These are phyloP conservation scores for Hippoglossus stenolepis DNA, from an alignment of 2,113 vertebrate genomes.

Conservation along the genomic window DNA sequence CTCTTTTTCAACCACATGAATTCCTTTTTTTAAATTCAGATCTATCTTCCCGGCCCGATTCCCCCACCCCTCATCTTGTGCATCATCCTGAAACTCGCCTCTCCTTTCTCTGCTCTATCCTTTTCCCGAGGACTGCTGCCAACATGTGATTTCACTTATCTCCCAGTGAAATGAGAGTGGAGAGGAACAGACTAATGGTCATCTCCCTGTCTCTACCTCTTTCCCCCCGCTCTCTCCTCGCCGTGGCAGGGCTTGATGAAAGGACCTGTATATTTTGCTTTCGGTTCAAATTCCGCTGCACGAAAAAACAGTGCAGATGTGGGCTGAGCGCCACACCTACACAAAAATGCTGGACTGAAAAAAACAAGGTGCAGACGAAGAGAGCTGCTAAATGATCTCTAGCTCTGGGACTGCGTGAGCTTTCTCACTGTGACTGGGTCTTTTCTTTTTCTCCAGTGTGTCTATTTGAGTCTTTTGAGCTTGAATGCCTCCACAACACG, in stretches of 20 bases:
- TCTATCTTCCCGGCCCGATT: not conserved
- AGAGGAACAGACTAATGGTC: constrained; percentile 77
- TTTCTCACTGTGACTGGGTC: no score
- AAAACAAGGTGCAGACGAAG: no score
- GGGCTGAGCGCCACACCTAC: constrained; percentile 74
- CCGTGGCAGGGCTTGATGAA: constrained; percentile 73
- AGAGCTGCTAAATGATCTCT: not conserved
- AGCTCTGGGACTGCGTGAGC: not conserved
- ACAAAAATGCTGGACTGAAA: constrained; percentile 56
- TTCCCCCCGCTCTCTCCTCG: constrained; percentile 55
- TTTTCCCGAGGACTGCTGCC: constrained; percentile 54
- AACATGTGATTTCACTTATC: constrained; percentile 84
- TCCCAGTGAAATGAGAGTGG: constrained; percentile 72
- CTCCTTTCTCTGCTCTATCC: constrained; percentile 20
- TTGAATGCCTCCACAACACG: no score
- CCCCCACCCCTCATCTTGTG: constrained; percentile 16
- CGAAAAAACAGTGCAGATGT: constrained; percentile 71
- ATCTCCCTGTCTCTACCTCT: constrained; percentile 61
- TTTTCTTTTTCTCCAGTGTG: no score
- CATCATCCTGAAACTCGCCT: constrained; percentile 22
- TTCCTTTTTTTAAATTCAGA: constrained; percentile 27
- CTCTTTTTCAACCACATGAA: not conserved
- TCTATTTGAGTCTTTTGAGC: no score
- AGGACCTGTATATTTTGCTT: constrained; percentile 80
- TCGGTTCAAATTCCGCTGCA: constrained; percentile 74